These are phyloP conservation scores for Forbesichthys agassizii DNA, from an alignment of 2,113 vertebrate species.

Conservation along the genomic window DNA sequence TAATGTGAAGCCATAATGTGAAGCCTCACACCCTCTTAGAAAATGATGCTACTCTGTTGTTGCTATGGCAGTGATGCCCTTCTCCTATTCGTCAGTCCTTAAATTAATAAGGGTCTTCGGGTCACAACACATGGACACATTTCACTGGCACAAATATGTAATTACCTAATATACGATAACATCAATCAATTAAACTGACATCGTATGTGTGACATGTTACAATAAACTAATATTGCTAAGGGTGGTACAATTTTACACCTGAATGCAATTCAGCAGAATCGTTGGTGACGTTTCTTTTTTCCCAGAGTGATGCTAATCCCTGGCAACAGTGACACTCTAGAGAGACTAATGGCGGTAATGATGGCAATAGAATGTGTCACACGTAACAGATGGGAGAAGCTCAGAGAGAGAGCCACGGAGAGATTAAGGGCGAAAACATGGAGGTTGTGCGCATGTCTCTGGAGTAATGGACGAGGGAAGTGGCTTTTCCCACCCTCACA, in stretches of 20 bases:
- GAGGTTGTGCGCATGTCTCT: slow-evolving; percentile 53
- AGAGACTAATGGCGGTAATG: slow-evolving; percentile 63
- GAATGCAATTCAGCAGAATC: neutral
- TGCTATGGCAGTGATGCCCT: slow-evolving; percentile 60
- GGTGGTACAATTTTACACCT: no score
- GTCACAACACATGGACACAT: slow-evolving; percentile 4
- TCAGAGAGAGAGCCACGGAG: neutral
- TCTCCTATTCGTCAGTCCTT: slow-evolving; percentile 48
- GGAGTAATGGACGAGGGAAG: slow-evolving; percentile 59
- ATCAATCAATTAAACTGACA: no score
- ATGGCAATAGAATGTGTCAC: slow-evolving; percentile 54
- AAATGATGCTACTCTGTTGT: slow-evolving; percentile 22
- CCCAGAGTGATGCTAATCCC: slow-evolving; percentile 48
- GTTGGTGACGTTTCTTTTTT: slow-evolving; percentile 20
- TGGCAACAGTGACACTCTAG: slow-evolving; percentile 51
- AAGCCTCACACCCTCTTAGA: neutral
- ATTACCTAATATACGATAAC: no score
- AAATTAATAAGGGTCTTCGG: slow-evolving; percentile 12
- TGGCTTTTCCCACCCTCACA: slow-evolving; percentile 36
- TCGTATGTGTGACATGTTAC: no score
- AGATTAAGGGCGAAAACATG: slow-evolving; percentile 3
- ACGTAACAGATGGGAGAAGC: slow-evolving; percentile 62
- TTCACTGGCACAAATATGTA: no score
- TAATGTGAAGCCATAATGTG: slow-evolving; percentile 36
- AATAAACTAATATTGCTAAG: no score